Base-by-base conservation (phyloP, 2,113 vertebrate species). In the Psettodes erumei region DNA sequence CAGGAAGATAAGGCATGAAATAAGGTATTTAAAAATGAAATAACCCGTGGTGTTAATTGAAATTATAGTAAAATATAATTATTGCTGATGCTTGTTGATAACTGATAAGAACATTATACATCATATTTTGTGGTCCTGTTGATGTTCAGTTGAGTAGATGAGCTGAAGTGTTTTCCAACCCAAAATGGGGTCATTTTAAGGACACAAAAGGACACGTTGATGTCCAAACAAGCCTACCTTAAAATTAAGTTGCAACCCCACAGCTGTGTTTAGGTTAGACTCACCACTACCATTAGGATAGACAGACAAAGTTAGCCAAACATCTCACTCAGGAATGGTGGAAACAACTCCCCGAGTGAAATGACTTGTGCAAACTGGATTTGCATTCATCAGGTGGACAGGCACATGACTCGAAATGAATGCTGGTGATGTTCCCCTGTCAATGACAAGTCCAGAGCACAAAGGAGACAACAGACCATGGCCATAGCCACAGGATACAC, bases 11-110 rank as follows among this genome's bases (percentile, higher is more conserved):
- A 86, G 58, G 73, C 38, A 8, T 67, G 75, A 13, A 72, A 81
- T 9, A 55, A 33, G 23, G 59, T 53, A 50, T 79, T 56, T 53
- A 45, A 88, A 71, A 33, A 65, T 42, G 33, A 58, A 68, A 72
- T 78, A 48, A 51, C 19, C 67, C 27, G 6, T 21, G 6, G 68
- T 81, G 75, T 78, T 81, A 76, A 87, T 82, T 84, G 68, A 58
- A 77, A 75, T 85, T 62, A 59, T 40, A 77, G 77, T 69, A 61
- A 50, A 59, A 85, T 63, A 33, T 79, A 79, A 81, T 83, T 83
- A 77, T 42, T 43, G 50, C 51, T 28, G 73, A 82, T 61, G 53
- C 73, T 66, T 59, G 75, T 77, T 73, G 67, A 84, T 73, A 71
- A 65, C 35, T 27, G 53, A 61, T 53, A 75, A 67, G 23, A 21